phyloP scores from a whole-genome alignment of 2,113 vertebrate genomes.

The Polyodon spathula region DNA sequence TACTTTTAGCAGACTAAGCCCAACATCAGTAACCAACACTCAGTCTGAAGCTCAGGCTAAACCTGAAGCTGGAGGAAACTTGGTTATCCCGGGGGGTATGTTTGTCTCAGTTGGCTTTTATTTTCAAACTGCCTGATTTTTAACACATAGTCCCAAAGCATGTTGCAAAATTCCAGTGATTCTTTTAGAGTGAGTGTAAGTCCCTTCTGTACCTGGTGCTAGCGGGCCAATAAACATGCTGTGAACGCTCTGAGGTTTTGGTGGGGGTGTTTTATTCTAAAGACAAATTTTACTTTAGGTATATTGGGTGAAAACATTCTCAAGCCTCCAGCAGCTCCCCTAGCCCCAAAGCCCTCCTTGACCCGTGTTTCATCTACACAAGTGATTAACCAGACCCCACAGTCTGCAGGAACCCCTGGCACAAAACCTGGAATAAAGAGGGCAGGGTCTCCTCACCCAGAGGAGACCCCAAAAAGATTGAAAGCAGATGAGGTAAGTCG shows the following conservation, averaged over 20 bases:
- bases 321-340: slow-evolving; percentile 53
- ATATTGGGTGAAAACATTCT: slow-evolving; percentile 65
- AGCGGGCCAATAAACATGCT: too few species aligned
- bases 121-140: neutral
- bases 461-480: slow-evolving; percentile 62
- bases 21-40: slow-evolving; percentile 64
- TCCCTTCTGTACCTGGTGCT: too few species aligned
- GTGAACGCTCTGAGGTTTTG: too few species aligned
- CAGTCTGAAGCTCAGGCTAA: slow-evolving; percentile 62
- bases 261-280: too few species aligned
- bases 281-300: slow-evolving; percentile 42
- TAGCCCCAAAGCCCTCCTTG: slow-evolving; percentile 58
- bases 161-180: too few species aligned
- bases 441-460: slow-evolving; percentile 54
- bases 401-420: slow-evolving; percentile 52
- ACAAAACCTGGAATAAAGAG: slow-evolving; percentile 62
- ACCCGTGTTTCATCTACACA: slow-evolving; percentile 57
- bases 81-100: slow-evolving; percentile 66
- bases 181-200: too few species aligned
- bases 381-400: slow-evolving; percentile 55
- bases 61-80: slow-evolving; percentile 41
- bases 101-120: neutral
- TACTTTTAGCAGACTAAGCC: slow-evolving; percentile 59
- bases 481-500: slow-evolving; percentile 59
- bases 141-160: slow-evolving; percentile 9